These are phyloP conservation scores for Andricus quercusramuli DNA, from an alignment of 2,888 invertebrate species.

Conservation along the genomic window DNA sequence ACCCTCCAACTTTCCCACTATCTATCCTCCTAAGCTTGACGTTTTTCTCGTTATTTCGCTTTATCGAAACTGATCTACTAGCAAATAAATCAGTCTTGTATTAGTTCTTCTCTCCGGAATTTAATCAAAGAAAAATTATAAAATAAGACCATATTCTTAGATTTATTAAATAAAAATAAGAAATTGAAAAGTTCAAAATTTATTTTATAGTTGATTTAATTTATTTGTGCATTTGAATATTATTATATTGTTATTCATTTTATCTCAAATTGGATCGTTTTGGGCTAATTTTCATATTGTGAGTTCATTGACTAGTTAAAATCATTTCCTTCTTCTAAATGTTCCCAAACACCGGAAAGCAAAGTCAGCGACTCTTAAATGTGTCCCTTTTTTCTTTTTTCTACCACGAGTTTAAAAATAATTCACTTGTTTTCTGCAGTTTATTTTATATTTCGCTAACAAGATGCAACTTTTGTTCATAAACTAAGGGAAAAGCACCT, in stretches of 20 bases:
- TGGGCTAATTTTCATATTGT: background rate
- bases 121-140: background rate
- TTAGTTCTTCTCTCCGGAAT: background rate
- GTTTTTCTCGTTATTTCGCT: conserved; percentile 34
- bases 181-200: too few relatives aligned
- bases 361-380: background rate
- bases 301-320: background rate
- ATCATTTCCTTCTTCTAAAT: background rate
- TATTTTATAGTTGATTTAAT: too few relatives aligned
- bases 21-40: conserved; percentile 28
- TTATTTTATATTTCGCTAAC: background rate
- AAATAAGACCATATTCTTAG: background rate
- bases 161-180: background rate
- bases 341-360: background rate
- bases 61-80: conserved; percentile 25
- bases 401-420: background rate
- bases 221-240: too few relatives aligned
- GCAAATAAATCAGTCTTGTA: conserved; percentile 26
- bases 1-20: conserved; percentile 10
- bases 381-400: background rate
- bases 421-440: background rate
- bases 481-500: background rate
- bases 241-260: background rate
- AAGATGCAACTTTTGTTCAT: background rate
- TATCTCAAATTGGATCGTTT: background rate